Conservation (phyloP, 2,113 vertebrate genomes). For the Pedionomus torquatus region DNA sequence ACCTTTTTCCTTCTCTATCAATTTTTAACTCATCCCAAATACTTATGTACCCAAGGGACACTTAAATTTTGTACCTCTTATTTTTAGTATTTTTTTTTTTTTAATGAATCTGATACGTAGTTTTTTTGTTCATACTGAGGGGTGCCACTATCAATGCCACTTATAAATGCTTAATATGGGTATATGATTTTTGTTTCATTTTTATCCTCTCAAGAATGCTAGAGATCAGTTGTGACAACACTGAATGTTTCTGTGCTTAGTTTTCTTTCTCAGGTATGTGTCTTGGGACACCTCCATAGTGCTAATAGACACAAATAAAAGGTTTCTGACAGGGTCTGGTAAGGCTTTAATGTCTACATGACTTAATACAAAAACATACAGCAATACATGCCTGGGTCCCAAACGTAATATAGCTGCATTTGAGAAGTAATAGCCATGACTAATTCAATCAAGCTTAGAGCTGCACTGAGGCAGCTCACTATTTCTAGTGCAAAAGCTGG, state of each 20-base stretch:
- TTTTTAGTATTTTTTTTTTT: neutral
- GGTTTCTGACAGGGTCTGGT: neutral
- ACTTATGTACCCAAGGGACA: neutral
- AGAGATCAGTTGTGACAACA: neutral
- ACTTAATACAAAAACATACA: neutral
- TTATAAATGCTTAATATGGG: neutral
- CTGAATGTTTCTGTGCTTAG: neutral
- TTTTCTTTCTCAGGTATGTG: neutral
- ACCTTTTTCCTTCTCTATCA: neutral
- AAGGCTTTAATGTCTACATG: neutral
- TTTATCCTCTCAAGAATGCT: neutral
- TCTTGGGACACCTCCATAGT: neutral
- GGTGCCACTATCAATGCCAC: neutral
- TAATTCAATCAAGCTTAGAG: conserved; percentile 26
- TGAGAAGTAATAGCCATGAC: conserved; percentile 12
- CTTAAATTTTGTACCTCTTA: neutral
- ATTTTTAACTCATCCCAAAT: neutral
- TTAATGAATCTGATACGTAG: neutral
- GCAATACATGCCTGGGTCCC: neutral
- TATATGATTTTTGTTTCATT: neutral
- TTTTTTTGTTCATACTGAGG: neutral
- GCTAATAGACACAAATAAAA: neutral
- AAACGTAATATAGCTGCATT: neutral
- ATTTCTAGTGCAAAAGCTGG: neutral
- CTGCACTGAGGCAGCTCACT: neutral